Percentiles rank a stretch among this genome's conserved stretches.
Conservation (phyloP, 2,113 vertebrate genomes). For the Heptranchias perlo region DNA sequence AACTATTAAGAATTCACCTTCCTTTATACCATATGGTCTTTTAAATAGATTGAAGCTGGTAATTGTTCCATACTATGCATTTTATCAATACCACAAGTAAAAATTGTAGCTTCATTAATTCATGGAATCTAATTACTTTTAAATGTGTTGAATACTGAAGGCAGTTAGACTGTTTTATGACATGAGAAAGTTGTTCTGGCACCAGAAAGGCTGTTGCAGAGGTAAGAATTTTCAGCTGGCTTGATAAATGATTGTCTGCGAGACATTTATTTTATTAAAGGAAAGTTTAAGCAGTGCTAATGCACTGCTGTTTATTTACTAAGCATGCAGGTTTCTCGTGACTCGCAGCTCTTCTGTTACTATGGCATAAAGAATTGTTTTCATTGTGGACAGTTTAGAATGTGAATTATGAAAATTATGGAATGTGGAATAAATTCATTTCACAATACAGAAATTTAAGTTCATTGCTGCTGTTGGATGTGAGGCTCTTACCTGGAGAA, state of each 20-base stretch:
- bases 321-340: not conserved
- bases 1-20: not conserved
- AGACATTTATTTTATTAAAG: not conserved
- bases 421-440: conserved; percentile 28
- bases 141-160: not conserved
- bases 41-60: not conserved
- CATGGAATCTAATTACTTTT: not conserved
- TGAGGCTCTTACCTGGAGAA: not conserved
- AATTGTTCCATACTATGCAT: not conserved
- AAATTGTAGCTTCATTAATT: not conserved
- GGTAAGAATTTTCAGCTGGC: not conserved
- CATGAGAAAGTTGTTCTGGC: conserved; percentile 2
- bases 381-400: conserved; percentile 30
- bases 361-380: not conserved
- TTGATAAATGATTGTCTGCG: not conserved
- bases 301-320: not conserved
- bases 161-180: conserved; percentile 17
- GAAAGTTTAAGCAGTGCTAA: not conserved
- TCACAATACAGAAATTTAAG: conserved; percentile 24
- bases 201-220: not conserved
- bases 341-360: not conserved
- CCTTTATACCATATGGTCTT: not conserved
- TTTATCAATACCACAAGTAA: not conserved
- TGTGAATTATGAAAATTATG: conserved; percentile 15
- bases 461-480: not conserved